Conservation (phyloP, 2,113 vertebrate species). For the Telmatochromis brachygnathus region DNA sequence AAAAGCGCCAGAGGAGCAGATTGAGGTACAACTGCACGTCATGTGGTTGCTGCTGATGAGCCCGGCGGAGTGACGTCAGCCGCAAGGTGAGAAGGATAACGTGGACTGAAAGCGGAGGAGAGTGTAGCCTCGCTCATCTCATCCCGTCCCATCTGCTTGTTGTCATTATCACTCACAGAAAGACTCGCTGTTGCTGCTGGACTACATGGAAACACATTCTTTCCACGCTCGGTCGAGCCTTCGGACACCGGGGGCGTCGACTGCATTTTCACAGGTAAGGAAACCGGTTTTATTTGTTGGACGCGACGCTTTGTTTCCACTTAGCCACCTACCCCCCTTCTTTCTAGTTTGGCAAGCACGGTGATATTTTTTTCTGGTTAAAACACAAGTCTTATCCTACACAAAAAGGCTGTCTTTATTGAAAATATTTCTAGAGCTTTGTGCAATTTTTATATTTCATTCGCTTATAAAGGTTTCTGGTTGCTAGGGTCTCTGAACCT, state of each 20-base stretch:
- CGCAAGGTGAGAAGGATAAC: conserved; percentile 29
- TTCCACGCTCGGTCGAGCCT: not conserved
- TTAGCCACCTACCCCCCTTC: not conserved
- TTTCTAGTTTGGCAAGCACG: not conserved
- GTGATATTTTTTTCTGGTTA: not conserved
- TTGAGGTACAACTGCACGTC: not conserved
- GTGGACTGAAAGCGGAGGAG: not conserved
- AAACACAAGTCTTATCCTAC: not conserved
- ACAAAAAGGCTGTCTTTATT: not conserved
- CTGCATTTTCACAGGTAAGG: conserved; percentile 40
- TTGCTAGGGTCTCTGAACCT: conserved; percentile 52
- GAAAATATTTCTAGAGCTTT: not conserved
- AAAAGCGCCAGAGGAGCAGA: not conserved
- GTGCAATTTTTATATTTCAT: not conserved
- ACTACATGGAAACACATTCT: not conserved
- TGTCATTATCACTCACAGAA: not conserved
- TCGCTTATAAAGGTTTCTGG: conserved; percentile 11
- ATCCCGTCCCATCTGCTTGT: conserved; percentile 14
- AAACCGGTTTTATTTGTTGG: not conserved
- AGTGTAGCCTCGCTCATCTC: not conserved
- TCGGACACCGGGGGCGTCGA: not conserved
- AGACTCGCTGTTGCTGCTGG: not conserved
- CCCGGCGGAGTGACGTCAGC: conserved; percentile 50
- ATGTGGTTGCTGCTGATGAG: not conserved
- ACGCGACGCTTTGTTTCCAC: not conserved